These are phyloP conservation scores for Rhogogaster chlorosoma DNA, from an alignment of 2,888 invertebrate genomes.

Conservation along the genomic window DNA sequence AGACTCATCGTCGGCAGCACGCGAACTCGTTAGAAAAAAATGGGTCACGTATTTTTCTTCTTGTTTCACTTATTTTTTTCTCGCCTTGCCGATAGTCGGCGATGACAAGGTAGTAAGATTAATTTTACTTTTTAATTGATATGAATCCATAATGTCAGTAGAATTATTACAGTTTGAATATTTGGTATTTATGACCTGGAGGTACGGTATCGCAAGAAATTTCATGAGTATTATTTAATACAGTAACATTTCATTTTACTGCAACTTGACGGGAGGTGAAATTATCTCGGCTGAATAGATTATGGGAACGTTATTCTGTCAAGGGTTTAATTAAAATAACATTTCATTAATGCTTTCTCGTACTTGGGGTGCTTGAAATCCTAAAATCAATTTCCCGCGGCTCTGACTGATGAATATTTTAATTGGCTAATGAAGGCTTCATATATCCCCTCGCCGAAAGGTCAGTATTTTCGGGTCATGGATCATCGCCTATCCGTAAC, in stretches of 20 bases:
- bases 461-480: not conserved
- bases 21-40: not conserved
- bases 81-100: not conserved
- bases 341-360: conserved; percentile 49
- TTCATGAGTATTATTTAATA: not conserved
- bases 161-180: not conserved
- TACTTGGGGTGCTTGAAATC: conserved; percentile 12
- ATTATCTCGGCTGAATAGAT: conserved; percentile 18
- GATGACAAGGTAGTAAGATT: not conserved
- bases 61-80: not conserved
- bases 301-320: conserved; percentile 17
- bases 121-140: not conserved
- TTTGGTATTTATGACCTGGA: not conserved
- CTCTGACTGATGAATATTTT: conserved; percentile 54
- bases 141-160: not conserved
- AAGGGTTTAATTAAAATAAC: conserved; percentile 53
- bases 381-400: conserved; percentile 33
- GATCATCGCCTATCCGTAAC: not conserved
- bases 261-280: not conserved
- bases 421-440: conserved; percentile 55
- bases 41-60: not conserved
- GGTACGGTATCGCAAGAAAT: not conserved
- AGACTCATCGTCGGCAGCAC: not conserved
- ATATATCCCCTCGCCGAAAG: conserved; percentile 29
- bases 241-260: not conserved